Percentiles rank a stretch among this genome's conserved stretches.
Evolutionary conservation across 2,888 invertebrate genomes (phyloP).

Genomic region (Clistopyga incitator): DNA sequence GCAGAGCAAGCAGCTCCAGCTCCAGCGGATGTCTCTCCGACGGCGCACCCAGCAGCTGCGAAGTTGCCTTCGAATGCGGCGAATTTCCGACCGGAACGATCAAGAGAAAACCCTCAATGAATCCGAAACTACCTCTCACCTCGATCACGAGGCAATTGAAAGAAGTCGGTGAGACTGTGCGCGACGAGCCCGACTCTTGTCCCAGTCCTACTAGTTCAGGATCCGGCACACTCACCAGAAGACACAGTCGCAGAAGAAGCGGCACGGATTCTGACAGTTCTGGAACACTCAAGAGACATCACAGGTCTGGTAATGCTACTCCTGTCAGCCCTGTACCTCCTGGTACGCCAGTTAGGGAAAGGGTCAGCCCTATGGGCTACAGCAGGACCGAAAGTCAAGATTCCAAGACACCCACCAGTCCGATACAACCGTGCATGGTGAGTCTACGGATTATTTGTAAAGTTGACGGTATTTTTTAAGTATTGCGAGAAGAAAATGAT

Average conservation of each 20-base stretch:
- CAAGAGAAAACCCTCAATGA: conserved; percentile 96
- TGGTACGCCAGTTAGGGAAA: conserved; percentile 85
- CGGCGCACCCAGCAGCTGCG: conserved; percentile 90
- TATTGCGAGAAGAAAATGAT: too few species aligned
- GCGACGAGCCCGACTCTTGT: conserved; percentile 85
- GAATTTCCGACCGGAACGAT: conserved; percentile 89
- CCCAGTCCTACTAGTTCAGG: conserved; percentile 83
- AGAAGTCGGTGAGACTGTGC: conserved; percentile 92
- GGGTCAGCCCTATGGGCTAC: conserved; percentile 84
- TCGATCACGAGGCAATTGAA: conserved; percentile 96
- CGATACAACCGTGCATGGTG: conserved; percentile 81
- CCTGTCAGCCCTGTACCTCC: conserved; percentile 83
- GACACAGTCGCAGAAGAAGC: conserved; percentile 86
- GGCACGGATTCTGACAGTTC: conserved; percentile 85
- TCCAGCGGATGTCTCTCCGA: conserved; percentile 94
- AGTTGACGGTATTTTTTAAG: background rate
- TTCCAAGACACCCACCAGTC: conserved; percentile 81
- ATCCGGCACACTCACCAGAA: conserved; percentile 86
- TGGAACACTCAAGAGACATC: conserved; percentile 82
- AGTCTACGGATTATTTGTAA: conserved; percentile 50
- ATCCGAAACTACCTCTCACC: conserved; percentile 95
- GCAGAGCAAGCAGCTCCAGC: conserved; percentile 93
- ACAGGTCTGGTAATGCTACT: conserved; percentile 85
- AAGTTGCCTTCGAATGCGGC: conserved; percentile 84
- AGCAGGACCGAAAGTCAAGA: conserved; percentile 79